Base-by-base conservation (phyloP, 92 coral and sea anemone genomes). In the Parazoanthus darwini region DNA sequence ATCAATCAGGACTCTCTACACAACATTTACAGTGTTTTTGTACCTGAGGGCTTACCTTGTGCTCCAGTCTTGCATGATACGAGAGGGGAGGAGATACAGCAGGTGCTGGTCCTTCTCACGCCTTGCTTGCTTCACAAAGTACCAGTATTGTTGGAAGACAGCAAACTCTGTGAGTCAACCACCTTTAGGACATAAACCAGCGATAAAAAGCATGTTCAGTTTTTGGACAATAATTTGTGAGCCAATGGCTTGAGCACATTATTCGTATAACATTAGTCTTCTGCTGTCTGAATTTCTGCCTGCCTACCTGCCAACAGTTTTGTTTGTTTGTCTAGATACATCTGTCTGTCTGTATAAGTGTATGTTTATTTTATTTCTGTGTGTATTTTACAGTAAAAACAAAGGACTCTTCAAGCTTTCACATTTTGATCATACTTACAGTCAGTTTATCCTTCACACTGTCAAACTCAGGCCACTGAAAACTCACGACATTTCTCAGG, bases 401-500 rank as follows among this genome's bases (percentile, higher is more conserved):
- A 23, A 14, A 63, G 70, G 26, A 20, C 26, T 63, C 3, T 3
- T 63, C 25, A 63, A 63, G 25, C 29, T 15, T 81, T 81, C 85
- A 35, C 42, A 8, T 8, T 81, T 65, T 13, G 59, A 9, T 63
- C 22, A 83, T 83, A 83, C 87, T 83, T 83, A 83, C 87, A 83
- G 43, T 68, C 87, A 26, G 33, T 46, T 68, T 37, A 83, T 83
- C 76, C 76, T 43, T 44, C 87, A 83, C 66, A 83, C 87, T 83
- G 87, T 83, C 73, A 70, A 29, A 82, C 59, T 82, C 58, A 44
- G 75, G 26, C 39, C 86, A 43, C 46, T 84, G 87, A 44, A 72
- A 46, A 37, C 78, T 84, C 87, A 84, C 87, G 42, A 29, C 79
- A 68, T 56, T 70, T 71, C 42, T 82, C 83, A 15, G 35, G 33